Evolutionary conservation across 1,140 invertebrate genomes (phyloP), one percentile per base, ranked within the genome.

Genomic region (Berghia stephanieae): DNA sequence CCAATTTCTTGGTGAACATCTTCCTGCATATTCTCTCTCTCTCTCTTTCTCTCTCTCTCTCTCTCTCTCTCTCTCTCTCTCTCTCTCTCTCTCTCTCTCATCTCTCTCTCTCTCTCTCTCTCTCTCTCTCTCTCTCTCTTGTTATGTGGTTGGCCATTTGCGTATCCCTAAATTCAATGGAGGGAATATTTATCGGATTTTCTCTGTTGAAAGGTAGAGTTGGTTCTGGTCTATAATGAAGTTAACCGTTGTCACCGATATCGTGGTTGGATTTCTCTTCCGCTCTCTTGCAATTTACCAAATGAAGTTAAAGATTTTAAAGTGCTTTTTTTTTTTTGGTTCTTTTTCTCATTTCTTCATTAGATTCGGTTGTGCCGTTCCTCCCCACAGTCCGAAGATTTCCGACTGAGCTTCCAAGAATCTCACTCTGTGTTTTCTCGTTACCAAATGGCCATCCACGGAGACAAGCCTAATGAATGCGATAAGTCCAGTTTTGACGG

Each of bases 381-480:
- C 43, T 76, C 66, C 27, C 85, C 85, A 5, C 57, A 66, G 13
- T 80, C 79, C 38, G 63, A 76, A 3, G 81, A 79, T 16, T 81
- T 78, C 42, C 80, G 75, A 49, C 31, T 70, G 16, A 74, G 63
- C 27, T 82, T 80, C 76, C 92, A 93, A 78, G 92, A 91, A 82
- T 93, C 92, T 75, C 92, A 93, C 82, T 82, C 91, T 78, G 88
- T 98, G 42, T 98, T 96, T 90, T 91, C 92, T 87, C 95, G 94
- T 87, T 98, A 99, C 91, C 96, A 98, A 91, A 93, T 93, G 88
- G 87, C 89, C 44, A 91, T 98, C 83, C 97, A 99, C 86, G 91
- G 93, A 78, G 96, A 98, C 89, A 88, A 91, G 67, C 91, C 92
- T 5, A 91, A 92, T 55, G 93, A 96, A 86, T 94, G 94, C 88